phyloP scores from a whole-genome alignment of 2,797 vertebrate genomes.

The Pterois miles region DNA sequence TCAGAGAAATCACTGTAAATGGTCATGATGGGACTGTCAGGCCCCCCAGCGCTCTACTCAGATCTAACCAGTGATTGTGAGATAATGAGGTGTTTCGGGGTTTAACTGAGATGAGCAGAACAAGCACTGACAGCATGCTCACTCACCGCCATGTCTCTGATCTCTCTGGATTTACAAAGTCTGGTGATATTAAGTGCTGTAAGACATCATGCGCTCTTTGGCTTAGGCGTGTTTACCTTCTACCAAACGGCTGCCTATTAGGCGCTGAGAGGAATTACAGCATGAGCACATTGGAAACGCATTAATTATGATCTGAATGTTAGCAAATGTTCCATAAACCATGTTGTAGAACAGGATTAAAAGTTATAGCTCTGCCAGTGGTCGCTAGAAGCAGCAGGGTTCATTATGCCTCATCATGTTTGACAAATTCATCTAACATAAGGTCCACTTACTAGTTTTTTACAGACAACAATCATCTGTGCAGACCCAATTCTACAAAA shows the following conservation, averaged over 20 bases:
- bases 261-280: conserved; percentile 5
- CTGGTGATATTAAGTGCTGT: conserved; percentile 48
- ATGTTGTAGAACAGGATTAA: neutral
- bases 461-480: too few species aligned
- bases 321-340: conserved; percentile 1
- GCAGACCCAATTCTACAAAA: too few species aligned
- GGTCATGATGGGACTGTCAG: conserved; percentile 37
- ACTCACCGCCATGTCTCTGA: conserved; percentile 41
- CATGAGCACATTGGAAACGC: neutral
- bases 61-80: conserved; percentile 54
- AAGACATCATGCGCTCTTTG: conserved; percentile 44
- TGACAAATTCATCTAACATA: too few species aligned
- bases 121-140: conserved; percentile 42
- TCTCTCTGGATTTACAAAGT: conserved; percentile 49
- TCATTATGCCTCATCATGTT: too few species aligned
- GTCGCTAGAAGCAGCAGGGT: neutral
- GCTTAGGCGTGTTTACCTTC: conserved; percentile 44
- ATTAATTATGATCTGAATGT: conserved; percentile 23
- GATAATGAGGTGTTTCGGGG: conserved; percentile 68
- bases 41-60: conserved; percentile 43
- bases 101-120: conserved; percentile 62
- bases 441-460: too few species aligned
- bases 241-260: conserved; percentile 22
- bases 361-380: neutral
- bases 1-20: conserved; percentile 48